Evolutionary conservation across 2,888 invertebrate genomes (phyloP), one percentile per base, ranked within the genome.

Genomic region (Amitus sp.): DNA sequence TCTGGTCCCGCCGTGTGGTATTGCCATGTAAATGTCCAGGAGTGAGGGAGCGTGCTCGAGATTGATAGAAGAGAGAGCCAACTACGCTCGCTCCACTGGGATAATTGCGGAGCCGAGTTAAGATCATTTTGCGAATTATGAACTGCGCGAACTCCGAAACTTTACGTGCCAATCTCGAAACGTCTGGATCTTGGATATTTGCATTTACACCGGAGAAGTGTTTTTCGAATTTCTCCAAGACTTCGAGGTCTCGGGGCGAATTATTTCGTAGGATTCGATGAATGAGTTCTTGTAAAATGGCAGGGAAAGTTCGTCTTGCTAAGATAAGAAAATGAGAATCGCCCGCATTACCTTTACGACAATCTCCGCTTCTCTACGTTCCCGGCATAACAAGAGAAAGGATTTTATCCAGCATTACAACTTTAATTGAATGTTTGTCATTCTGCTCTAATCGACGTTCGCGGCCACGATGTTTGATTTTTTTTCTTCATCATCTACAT

Each of bases 261-360:
- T 15, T 4, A 37, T 37, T 12, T 12, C 13, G 13, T 5, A 15
- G 15, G 3, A 13, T 37, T 37, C 37, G 37, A 37, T 37, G 37
- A 37, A 13, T 2, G 12, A 7, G 37, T 4, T 23, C 13, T 18
- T 20, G 42, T 19, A 42, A 42, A 42, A 42, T 42, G 20, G 19
- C 9, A 3, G 4, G 37, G 12, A 17, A 60, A 43, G 81, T 81
- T 72, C 78, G 73, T 69, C 71, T 59, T 64, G 47, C 56, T 43
- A 66, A 73, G 79, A 79, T 79, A 79, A 79, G 78, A 73, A 73
- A 78, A 77, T 73, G 74, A 71, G 67, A 51, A 68, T 72, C 75
- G 81, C 79, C 74, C 68, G 75, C 72, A 75, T 79, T 79, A 78
- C 73, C 71, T 71, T 63, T 37, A 49, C 43, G 65, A 56, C 60